Percentiles rank a stretch among this genome's conserved stretches.
phyloP scores from a whole-genome alignment of 2,888 invertebrate species.

The Phymatocera aterrima region DNA sequence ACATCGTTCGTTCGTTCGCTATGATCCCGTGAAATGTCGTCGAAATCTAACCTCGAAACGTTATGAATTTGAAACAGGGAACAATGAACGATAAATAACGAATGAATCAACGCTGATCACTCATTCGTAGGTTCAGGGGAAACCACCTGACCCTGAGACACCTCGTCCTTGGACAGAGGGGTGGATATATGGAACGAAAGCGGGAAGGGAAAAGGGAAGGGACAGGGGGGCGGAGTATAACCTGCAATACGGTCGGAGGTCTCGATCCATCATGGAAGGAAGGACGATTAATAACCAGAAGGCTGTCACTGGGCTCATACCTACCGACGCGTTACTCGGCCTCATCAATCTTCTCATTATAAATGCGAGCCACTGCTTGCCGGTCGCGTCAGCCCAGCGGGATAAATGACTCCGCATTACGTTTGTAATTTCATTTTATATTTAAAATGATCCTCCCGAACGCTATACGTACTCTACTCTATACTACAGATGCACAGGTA shows the following conservation, averaged over 20 bases:
- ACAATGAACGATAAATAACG: too few species aligned
- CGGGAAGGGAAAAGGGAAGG: neutral
- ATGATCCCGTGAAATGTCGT: too few species aligned
- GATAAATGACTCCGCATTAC: slow-evolving; percentile 67
- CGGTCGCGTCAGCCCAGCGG: slow-evolving; percentile 58
- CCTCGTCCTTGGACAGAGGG: neutral
- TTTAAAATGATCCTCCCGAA: slow-evolving; percentile 63
- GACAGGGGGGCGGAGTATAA: neutral
- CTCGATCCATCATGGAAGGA: slow-evolving; percentile 55
- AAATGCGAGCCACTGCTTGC: slow-evolving; percentile 64
- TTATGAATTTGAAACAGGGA: too few species aligned
- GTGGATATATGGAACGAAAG: neutral
- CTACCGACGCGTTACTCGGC: slow-evolving; percentile 57
- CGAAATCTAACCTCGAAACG: too few species aligned
- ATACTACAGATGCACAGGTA: too few species aligned
- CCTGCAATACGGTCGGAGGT: slow-evolving; percentile 46
- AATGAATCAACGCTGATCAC: too few species aligned
- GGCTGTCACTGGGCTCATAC: slow-evolving; percentile 59
- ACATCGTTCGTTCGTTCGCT: too few species aligned
- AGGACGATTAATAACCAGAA: slow-evolving; percentile 60
- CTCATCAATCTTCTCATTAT: slow-evolving; percentile 68
- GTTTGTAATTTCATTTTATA: slow-evolving; percentile 70
- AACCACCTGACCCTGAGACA: neutral
- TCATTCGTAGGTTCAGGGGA: too few species aligned
- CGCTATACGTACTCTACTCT: slow-evolving; percentile 44